Percentiles rank a stretch among this genome's conserved stretches.
Conservation (phyloP, 1,140 invertebrate genomes). For the Monochamus saltuarius region DNA sequence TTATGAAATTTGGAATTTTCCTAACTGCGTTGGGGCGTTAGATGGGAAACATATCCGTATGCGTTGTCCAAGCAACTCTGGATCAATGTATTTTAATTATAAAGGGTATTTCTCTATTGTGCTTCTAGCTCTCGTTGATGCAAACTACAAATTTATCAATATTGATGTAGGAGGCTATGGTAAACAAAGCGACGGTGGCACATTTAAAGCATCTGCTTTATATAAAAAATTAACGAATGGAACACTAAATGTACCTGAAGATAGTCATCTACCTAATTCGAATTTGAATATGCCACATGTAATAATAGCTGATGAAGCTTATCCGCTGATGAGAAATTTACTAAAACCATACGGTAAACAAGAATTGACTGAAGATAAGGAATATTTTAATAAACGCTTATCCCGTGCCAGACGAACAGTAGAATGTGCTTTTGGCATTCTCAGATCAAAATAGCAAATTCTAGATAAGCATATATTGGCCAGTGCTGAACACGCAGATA, state of each 20-base stretch:
- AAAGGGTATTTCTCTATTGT: slow-evolving; percentile 53
- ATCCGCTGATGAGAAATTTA: too few relatives aligned
- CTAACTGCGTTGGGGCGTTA: slow-evolving; percentile 8
- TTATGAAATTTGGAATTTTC: slow-evolving; percentile 19
- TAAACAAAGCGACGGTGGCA: slow-evolving; percentile 47
- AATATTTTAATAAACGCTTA: too few relatives aligned
- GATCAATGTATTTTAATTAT: slow-evolving; percentile 52
- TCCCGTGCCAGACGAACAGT: too few relatives aligned
- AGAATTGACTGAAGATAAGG: too few relatives aligned
- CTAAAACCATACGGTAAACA: too few relatives aligned
- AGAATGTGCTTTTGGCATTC: slow-evolving; percentile 40
- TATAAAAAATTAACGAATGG: not conserved
- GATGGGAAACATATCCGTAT: slow-evolving; percentile 48
- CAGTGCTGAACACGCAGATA: too few relatives aligned
- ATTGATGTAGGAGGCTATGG: slow-evolving; percentile 52
- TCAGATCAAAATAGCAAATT: slow-evolving; percentile 51
- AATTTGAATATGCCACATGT: too few relatives aligned
- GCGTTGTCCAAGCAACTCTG: slow-evolving; percentile 40
- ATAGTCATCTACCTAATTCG: too few relatives aligned
- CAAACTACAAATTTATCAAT: slow-evolving; percentile 53
- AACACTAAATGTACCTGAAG: not conserved
- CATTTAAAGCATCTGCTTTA: slow-evolving; percentile 35
- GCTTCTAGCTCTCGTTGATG: slow-evolving; percentile 54
- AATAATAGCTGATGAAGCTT: too few relatives aligned
- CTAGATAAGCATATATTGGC: too few relatives aligned